Evolutionary conservation across 2,888 invertebrate genomes (phyloP).

Genomic region (Kuschelorhynchus macadamiae): DNA sequence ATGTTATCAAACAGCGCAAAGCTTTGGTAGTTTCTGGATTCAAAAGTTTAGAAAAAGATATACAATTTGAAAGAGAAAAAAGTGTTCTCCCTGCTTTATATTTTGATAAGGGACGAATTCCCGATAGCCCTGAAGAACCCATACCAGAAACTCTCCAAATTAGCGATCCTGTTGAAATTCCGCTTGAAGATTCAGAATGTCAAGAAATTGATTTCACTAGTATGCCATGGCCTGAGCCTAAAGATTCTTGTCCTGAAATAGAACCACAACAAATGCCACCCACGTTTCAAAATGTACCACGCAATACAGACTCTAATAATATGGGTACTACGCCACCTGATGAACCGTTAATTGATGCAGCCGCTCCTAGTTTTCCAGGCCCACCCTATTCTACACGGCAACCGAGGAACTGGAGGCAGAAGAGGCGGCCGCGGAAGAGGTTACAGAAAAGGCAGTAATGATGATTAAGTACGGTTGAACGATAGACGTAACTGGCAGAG

Average conservation of each 20-base stretch:
- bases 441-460: slow-evolving; percentile 62
- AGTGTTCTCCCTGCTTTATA: slow-evolving; percentile 86
- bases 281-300: slow-evolving; percentile 70
- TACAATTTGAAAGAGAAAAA: slow-evolving; percentile 90
- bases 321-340: slow-evolving; percentile 69
- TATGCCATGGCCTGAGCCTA: slow-evolving; percentile 89
- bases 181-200: slow-evolving; percentile 90
- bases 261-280: slow-evolving; percentile 66
- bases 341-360: slow-evolving; percentile 48
- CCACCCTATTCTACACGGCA: slow-evolving; percentile 52
- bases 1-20: slow-evolving; percentile 79
- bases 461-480: slow-evolving; percentile 71
- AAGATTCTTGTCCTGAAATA: slow-evolving; percentile 73
- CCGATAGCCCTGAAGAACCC: slow-evolving; percentile 89
- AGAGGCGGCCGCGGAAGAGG: slow-evolving; percentile 57
- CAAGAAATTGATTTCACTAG: slow-evolving; percentile 85
- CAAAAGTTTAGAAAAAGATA: slow-evolving; percentile 88
- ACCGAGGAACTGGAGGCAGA: slow-evolving; percentile 56
- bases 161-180: slow-evolving; percentile 86
- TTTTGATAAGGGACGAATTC: slow-evolving; percentile 86
- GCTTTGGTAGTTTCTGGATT: slow-evolving; percentile 79
- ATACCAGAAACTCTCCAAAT: slow-evolving; percentile 85
- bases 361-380: slow-evolving; percentile 56
- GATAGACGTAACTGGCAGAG: slow-evolving; percentile 68
- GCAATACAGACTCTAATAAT: slow-evolving; percentile 65